Percentiles rank a stretch among this genome's conserved stretches.
These are phyloP conservation scores for Desmodus rotundus DNA, from an alignment of 2,113 vertebrate species.

Conservation along the genomic window DNA sequence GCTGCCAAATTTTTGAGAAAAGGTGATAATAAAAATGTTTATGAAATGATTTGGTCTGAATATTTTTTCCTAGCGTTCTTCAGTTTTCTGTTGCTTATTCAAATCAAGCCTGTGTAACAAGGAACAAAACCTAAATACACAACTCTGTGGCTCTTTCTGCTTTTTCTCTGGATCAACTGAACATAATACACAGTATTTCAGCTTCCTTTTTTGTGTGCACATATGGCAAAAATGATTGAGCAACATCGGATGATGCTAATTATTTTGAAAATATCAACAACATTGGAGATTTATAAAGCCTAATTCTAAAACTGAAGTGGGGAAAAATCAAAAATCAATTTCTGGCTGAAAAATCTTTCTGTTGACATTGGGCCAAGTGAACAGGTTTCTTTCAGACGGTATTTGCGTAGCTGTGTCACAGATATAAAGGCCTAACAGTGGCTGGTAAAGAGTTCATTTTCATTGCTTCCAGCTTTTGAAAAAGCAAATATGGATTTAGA, in stretches of 20 bases:
- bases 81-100: neutral
- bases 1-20: neutral
- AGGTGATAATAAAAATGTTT: neutral
- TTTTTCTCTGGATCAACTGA: neutral
- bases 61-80: neutral
- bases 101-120: neutral
- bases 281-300: constrained; percentile 9
- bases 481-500: neutral
- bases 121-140: neutral
- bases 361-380: neutral
- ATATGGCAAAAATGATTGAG: neutral
- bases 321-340: constrained; percentile 34
- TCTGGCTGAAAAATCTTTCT: constrained; percentile 24
- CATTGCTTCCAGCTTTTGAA: neutral
- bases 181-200: neutral
- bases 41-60: neutral
- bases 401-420: neutral
- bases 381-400: neutral
- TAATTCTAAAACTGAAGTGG: constrained; percentile 6
- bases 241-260: neutral
- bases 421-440: neutral
- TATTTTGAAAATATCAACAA: constrained; percentile 51
- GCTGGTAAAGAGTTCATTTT: neutral
- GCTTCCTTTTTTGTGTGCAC: neutral
- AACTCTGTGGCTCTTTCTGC: neutral